A percentile compares a stretch with the other conserved stretches of the same genome.
phyloP scores from a whole-genome alignment of 2,888 invertebrate genomes.

The Drosophila subquinaria region DNA sequence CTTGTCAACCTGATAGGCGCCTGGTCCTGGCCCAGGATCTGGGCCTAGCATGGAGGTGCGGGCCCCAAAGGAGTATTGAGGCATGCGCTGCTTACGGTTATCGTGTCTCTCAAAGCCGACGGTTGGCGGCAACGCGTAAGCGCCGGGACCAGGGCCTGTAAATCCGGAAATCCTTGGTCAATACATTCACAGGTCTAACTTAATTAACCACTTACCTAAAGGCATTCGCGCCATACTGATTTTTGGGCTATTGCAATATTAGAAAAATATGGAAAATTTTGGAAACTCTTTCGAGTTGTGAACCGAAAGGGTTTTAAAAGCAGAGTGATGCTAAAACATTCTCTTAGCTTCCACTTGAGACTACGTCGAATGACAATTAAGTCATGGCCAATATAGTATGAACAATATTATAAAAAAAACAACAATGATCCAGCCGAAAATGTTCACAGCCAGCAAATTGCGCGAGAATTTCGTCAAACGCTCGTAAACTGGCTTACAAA shows the following conservation, averaged over 20 bases:
- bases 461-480: no score
- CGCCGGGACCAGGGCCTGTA: conserved; percentile 88
- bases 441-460: no score
- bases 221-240: conserved; percentile 61
- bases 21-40: conserved; percentile 82
- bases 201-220: conserved; percentile 50
- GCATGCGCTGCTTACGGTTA: conserved; percentile 86
- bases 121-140: conserved; percentile 87
- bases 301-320: conserved; percentile 32
- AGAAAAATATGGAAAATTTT: conserved; percentile 63
- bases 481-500: no score
- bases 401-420: no score
- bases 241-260: conserved; percentile 72
- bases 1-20: conserved; percentile 76
- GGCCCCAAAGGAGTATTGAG: conserved; percentile 83
- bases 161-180: neutral
- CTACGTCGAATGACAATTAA: no score
- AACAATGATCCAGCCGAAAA: no score
- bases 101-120: conserved; percentile 88
- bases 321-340: conserved; percentile 20
- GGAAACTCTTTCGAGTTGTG: conserved; percentile 65
- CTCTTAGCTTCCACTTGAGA: no score
- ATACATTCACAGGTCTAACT: neutral
- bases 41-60: conserved; percentile 48
- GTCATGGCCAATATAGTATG: no score